A percentile compares a stretch with the other conserved stretches of the same genome.
These are phyloP conservation scores for Pseudachorutes palmiensis DNA, from an alignment of 1,140 invertebrate species.

Conservation along the genomic window DNA sequence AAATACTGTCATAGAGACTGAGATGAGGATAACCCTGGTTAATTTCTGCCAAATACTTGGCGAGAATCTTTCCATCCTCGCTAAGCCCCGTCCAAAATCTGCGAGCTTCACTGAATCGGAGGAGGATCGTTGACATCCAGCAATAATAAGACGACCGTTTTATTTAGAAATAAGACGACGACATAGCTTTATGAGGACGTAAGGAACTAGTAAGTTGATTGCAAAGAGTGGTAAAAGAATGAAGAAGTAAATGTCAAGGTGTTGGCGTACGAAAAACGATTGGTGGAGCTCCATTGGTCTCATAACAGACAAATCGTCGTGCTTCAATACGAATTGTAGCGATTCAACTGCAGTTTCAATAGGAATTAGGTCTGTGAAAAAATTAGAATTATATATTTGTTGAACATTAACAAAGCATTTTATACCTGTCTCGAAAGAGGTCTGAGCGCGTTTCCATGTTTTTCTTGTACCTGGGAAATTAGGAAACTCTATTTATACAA, in stretches of 20 bases:
- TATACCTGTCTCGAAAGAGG: conserved; percentile 6
- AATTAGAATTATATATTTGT: background rate
- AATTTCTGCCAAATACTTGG: no score
- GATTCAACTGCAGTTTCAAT: conserved; percentile 16
- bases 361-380: conserved; percentile 5
- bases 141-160: background rate
- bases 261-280: background rate
- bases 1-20: no score
- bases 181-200: background rate
- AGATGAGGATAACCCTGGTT: no score
- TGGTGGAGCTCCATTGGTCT: conserved; percentile 12
- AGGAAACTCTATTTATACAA: background rate
- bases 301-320: conserved; percentile 25
- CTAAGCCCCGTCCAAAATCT: no score
- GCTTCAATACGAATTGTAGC: conserved; percentile 30
- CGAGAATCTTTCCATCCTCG: no score
- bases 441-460: conserved; percentile 9
- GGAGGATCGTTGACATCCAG: no score
- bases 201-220: background rate
- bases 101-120: no score
- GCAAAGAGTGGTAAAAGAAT: background rate
- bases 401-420: background rate
- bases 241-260: background rate
- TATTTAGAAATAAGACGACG: background rate
- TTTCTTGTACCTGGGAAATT: conserved; percentile 14